Evolutionary conservation across 92 coral and sea anemone genomes (phyloP).

Genomic region (Chrysogorgia sp.): DNA sequence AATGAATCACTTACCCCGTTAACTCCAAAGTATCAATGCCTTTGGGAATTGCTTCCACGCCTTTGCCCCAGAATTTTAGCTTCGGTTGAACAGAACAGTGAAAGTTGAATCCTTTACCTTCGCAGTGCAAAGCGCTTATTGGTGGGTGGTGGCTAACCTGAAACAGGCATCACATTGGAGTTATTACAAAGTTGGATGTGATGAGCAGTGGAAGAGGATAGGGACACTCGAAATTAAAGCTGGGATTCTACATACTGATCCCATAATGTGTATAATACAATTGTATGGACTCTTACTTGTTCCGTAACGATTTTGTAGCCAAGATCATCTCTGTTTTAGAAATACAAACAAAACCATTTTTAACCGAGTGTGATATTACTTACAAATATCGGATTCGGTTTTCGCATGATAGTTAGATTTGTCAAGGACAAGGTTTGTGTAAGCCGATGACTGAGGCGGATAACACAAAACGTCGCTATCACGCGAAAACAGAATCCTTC

Average conservation of each 20-base stretch:
- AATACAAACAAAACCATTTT: not conserved
- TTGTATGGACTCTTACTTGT: conserved; percentile 61
- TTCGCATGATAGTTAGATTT: not conserved
- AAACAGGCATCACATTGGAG: not conserved
- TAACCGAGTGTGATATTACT: not conserved
- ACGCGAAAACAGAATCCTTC: too few relatives aligned
- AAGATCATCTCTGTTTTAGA: conserved; percentile 77
- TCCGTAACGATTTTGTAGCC: conserved; percentile 87
- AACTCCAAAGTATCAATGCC: conserved; percentile 94
- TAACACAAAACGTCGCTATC: not conserved
- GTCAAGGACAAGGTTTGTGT: too few relatives aligned
- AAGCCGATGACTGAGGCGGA: not conserved
- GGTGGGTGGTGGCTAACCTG: conserved; percentile 99
- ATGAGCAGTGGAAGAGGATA: too few relatives aligned
- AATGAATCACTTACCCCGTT: conserved; percentile 72
- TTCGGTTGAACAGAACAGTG: conserved; percentile 99
- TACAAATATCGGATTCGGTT: not conserved
- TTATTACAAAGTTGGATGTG: not conserved
- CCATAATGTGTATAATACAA: not conserved
- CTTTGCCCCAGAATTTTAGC: conserved; percentile 98
- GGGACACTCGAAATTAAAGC: not conserved
- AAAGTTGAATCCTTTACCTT: conserved; percentile 79
- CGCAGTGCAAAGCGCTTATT: conserved; percentile 87
- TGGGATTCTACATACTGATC: too few relatives aligned
- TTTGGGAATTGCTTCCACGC: conserved; percentile 93